Evolutionary conservation across 2,797 vertebrate genomes (phyloP), one percentile per base, ranked within the genome.

Genomic region (Vultur gryphus): DNA sequence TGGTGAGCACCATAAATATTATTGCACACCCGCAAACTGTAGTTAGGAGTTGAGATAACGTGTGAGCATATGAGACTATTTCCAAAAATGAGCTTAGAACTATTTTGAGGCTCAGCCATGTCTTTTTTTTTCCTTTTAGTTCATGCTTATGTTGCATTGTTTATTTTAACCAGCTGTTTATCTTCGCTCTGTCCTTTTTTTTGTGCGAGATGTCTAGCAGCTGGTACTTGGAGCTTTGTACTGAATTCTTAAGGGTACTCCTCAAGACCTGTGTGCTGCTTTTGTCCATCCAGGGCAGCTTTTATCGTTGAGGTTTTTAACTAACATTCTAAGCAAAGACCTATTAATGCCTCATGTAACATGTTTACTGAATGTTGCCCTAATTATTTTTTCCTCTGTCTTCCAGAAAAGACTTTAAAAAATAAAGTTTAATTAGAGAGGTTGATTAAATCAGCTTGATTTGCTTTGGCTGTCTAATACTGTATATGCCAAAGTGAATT

Each of bases 401-500:
- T 96, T 94, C 73, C 73, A 94, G 82, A 95, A 92, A 54, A 92
- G 48, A 62, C 84, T 79, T 91, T 67, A 26, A 18, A 86, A 96
- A 86, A 55, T 64, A 75, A 92, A 91, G 70, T 85, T 85, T 75
- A 96, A 78, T 93, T 95, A 83, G 84, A 82, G 79, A 80, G 18
- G 58, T 80, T 95, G 94, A 95, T 95, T 89, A 96, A 92, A 96
- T 96, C 91, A 97, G 29, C 77, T 95, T 88, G 55, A 93, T 93
- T 97, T 93, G 46, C 91, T 96, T 95, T 97, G 93, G 44, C 91
- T 90, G 77, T 73, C 77, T 95, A 76, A 83, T 78, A 83, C 71
- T 83, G 35, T 55, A 58, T 46, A 73, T 89, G 91, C 92, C 93
- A 93, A 83, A 86, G 70, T 85, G 87, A 93, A 96, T 97, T 95